phyloP scores from a whole-genome alignment of 2,888 invertebrate species.

The Argynnis bischoffii region DNA sequence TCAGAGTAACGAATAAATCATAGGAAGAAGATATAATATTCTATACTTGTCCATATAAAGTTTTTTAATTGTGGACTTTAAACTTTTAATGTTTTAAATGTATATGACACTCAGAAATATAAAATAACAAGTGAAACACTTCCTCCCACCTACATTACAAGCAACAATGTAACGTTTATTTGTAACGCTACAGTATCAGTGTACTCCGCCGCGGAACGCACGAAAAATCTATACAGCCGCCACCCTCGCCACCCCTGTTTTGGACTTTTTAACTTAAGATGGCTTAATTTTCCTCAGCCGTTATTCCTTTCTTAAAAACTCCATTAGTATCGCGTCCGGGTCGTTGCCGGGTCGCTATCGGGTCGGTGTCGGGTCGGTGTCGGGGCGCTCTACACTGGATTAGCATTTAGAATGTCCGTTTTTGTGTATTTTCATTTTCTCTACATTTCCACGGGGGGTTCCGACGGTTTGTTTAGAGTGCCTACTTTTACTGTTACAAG shows the following conservation, averaged over 20 bases:
- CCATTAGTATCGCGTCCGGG: constrained; percentile 51
- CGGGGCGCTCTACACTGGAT: constrained; percentile 29
- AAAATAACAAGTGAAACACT: too few species aligned
- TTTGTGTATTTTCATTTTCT: constrained; percentile 39
- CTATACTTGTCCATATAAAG: too few species aligned
- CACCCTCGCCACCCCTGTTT: constrained; percentile 49
- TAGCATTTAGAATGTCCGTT: constrained; percentile 37
- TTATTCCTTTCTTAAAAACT: constrained; percentile 66
- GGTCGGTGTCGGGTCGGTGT: constrained; percentile 17
- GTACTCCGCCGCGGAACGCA: constrained; percentile 60
- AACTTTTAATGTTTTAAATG: too few species aligned
- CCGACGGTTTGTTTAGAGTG: constrained; percentile 35
- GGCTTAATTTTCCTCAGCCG: constrained; percentile 72
- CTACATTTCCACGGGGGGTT: constrained; percentile 28
- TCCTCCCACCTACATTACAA: neutral
- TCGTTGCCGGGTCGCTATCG: constrained; percentile 20
- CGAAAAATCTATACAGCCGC: constrained; percentile 66
- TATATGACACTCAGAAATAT: too few species aligned
- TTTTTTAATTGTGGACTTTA: too few species aligned
- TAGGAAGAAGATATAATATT: too few species aligned
- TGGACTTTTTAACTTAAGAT: constrained; percentile 77
- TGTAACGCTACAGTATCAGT: constrained; percentile 42
- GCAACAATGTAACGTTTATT: constrained; percentile 15
- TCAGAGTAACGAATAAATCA: constrained; percentile 3
- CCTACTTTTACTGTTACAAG: constrained; percentile 32